Evolutionary conservation across 2,888 invertebrate species (phyloP).

Genomic region (Parnassius glacialis): DNA sequence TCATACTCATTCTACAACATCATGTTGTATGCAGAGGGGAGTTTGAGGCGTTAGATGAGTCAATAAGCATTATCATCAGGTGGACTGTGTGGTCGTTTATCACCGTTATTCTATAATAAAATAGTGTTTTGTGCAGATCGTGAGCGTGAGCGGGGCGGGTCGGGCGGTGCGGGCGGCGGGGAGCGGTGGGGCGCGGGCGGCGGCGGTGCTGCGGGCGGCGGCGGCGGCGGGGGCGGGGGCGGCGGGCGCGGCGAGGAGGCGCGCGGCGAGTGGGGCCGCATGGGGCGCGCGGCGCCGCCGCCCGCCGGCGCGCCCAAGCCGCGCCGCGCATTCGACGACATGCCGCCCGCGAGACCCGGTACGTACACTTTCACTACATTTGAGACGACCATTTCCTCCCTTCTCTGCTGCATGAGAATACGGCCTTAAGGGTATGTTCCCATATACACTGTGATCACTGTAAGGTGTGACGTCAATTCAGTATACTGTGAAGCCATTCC

Average conservation of each 20-base stretch:
- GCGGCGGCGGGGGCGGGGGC: constrained; percentile 52
- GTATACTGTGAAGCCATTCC: too few species aligned
- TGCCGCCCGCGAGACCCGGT: constrained; percentile 69
- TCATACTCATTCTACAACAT: too few species aligned
- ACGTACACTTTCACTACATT: constrained; percentile 8
- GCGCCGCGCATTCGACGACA: constrained; percentile 63
- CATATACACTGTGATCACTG: too few species aligned
- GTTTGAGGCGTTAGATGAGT: too few species aligned
- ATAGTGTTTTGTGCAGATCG: constrained; percentile 7
- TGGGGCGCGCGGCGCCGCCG: constrained; percentile 43
- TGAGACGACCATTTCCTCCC: too few species aligned
- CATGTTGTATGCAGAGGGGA: too few species aligned
- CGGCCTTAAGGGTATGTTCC: too few species aligned
- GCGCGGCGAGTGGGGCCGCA: constrained; percentile 68
- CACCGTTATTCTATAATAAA: too few species aligned
- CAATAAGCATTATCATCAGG: too few species aligned
- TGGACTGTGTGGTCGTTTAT: too few species aligned
- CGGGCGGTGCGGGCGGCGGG: constrained; percentile 23
- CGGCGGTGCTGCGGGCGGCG: constrained; percentile 49
- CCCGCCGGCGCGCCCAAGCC: constrained; percentile 40
- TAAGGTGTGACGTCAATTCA: too few species aligned
- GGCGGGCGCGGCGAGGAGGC: constrained; percentile 66
- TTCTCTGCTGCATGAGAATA: too few species aligned
- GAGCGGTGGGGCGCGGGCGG: constrained; percentile 55
- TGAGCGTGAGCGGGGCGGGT: constrained; percentile 42